Evolutionary conservation across 2,113 vertebrate species (phyloP).

Genomic region (Hydrolagus affinis): DNA sequence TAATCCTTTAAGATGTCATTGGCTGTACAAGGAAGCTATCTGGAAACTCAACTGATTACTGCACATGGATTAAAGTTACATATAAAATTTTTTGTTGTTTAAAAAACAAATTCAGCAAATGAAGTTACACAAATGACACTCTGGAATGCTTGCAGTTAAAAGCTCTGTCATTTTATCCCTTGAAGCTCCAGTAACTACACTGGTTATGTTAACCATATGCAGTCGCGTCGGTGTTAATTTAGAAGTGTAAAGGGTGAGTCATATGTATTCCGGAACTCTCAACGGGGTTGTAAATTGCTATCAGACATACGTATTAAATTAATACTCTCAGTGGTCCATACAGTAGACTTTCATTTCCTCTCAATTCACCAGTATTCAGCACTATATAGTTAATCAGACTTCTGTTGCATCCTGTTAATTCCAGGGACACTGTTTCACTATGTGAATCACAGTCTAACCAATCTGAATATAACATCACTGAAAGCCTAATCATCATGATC

Average conservation of each 20-base stretch:
- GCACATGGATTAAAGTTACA: slow-evolving; percentile 9
- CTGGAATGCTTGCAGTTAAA: not conserved
- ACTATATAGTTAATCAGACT: not conserved
- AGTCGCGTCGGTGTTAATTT: not conserved
- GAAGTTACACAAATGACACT: slow-evolving; percentile 18
- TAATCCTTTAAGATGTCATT: slow-evolving; percentile 29
- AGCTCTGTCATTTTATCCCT: slow-evolving; percentile 1
- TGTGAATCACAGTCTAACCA: not conserved
- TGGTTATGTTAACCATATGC: not conserved
- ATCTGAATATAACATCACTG: not conserved
- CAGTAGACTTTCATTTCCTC: not conserved
- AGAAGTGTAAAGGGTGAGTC: not conserved
- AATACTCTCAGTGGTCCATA: not conserved
- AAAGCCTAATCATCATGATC: not conserved
- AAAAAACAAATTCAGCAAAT: slow-evolving; percentile 21
- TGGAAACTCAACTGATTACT: slow-evolving; percentile 2
- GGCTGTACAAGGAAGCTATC: slow-evolving; percentile 12
- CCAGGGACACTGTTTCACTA: not conserved
- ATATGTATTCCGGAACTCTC: not conserved
- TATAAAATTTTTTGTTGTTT: not conserved
- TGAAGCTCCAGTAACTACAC: not conserved
- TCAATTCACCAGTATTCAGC: not conserved
- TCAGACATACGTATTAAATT: not conserved
- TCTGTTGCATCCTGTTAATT: not conserved
- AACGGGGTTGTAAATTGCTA: not conserved